Evolutionary conservation across 2,113 vertebrate genomes (phyloP).

Genomic region (Solea solea): DNA sequence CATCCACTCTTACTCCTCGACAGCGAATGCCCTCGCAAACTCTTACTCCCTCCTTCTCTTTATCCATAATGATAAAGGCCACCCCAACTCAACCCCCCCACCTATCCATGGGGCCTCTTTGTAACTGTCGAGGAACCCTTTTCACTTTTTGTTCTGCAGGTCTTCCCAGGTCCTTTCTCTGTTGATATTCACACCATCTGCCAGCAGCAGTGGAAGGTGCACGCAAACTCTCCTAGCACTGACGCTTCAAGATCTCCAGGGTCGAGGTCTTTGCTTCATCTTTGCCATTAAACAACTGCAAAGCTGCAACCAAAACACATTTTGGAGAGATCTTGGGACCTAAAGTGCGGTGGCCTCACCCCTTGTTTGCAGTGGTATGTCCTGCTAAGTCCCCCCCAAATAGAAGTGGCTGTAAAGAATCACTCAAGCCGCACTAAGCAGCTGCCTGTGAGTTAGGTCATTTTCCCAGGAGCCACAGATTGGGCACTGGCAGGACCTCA

Average conservation of each 20-base stretch:
- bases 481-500: slow-evolving; percentile 98
- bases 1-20: slow-evolving; percentile 74
- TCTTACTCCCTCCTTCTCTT: slow-evolving; percentile 72
- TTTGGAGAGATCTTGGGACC: slow-evolving; percentile 41
- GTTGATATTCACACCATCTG: slow-evolving; percentile 95
- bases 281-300: slow-evolving; percentile 39
- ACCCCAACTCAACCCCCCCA: slow-evolving; percentile 67
- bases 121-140: slow-evolving; percentile 88
- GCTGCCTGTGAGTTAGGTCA: slow-evolving; percentile 98
- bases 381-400: slow-evolving; percentile 76
- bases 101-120: slow-evolving; percentile 85
- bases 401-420: slow-evolving; percentile 94
- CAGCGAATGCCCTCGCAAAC: slow-evolving; percentile 77
- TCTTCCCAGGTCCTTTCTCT: slow-evolving; percentile 89
- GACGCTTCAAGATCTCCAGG: slow-evolving; percentile 52
- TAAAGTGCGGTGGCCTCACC: slow-evolving; percentile 38
- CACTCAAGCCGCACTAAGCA: slow-evolving; percentile 99
- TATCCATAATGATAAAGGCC: slow-evolving; percentile 74
- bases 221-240: slow-evolving; percentile 66
- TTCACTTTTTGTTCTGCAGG: slow-evolving; percentile 93
- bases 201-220: slow-evolving; percentile 81
- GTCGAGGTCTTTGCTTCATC: slow-evolving; percentile 32
- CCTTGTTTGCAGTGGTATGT: slow-evolving; percentile 85
- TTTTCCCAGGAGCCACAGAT: slow-evolving; percentile 99
- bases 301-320: slow-evolving; percentile 50